Evolutionary conservation across 2,113 vertebrate species (phyloP), one percentile per base, ranked within the genome.

Genomic region (Myrmecophaga tridactyla): DNA sequence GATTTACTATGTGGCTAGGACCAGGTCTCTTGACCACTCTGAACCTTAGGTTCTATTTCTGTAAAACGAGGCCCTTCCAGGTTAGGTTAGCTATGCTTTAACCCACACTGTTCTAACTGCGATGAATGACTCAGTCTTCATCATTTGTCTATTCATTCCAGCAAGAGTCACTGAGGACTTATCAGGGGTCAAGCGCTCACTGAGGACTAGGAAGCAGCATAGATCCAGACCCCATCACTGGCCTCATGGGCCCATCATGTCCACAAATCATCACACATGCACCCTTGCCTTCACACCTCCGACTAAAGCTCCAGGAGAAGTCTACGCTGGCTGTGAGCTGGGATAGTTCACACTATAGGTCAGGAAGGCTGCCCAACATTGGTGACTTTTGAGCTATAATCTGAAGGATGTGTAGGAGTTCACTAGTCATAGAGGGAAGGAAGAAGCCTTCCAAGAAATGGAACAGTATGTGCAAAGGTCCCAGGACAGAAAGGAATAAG

Each of bases 91-190:
- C 62, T 58, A 13, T 51, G 36, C 31, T 2, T 29, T 53, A 67
- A 17, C 2, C 13, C 39, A 34, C 21, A 2, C 21, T 0, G 0
- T 6, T 77, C n/a, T 8, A 1, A 17, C 58, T 72, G 46, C 20
- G 86, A 5, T 2, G 29, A 29, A 48, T 43, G 48, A 31, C 1
- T 10, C 65, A 6, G 9, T 31, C 18, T 15, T 18, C 18, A 0
- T 13, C 5, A 0, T 9, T 18, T 36, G 10, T 7, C 65, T 34
- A 3, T 27, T 43, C 23, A n/a, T 31, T 51, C 56, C 4, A 39
- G 15, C 14, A 3, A 0, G 4, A 2, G 67, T 13, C n/a, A 29
- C 0, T 0, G 13, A 86, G 25, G n/a, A n/a, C n/a, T 4, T 15
- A 12, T 13, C 29, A 31, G 29, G 39, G n/a, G 31, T 18, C n/a